Evolutionary conservation across 35 echinoderm and acorn worm genomes (phyloP).

Genomic region (Lytechinus pictus): DNA sequence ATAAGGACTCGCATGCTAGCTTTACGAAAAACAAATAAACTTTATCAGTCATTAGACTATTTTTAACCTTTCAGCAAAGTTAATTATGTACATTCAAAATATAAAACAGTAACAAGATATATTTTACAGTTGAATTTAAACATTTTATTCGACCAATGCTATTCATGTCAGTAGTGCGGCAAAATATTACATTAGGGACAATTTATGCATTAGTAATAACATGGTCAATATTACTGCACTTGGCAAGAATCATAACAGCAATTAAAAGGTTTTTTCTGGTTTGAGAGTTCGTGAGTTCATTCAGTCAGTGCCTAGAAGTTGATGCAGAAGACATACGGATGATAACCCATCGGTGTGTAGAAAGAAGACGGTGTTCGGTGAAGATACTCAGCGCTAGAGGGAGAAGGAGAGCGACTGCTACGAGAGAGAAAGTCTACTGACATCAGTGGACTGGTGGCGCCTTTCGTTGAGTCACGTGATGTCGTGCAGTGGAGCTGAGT

Average conservation of each 20-base stretch:
- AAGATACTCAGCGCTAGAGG: background rate
- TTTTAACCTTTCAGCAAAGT: too few species aligned
- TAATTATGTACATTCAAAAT: too few species aligned
- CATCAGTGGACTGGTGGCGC: constrained; percentile 19
- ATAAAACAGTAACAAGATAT: too few species aligned
- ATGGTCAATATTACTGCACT: too few species aligned
- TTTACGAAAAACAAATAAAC: too few species aligned
- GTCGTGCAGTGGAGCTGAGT: background rate
- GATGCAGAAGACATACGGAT: constrained; percentile 1
- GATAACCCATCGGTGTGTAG: constrained; percentile 4
- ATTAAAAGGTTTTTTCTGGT: background rate
- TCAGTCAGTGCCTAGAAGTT: background rate
- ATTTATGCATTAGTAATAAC: too few species aligned
- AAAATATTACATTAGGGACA: too few species aligned
- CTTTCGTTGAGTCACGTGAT: background rate
- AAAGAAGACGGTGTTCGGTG: background rate
- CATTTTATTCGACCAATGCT: too few species aligned
- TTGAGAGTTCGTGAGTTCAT: background rate
- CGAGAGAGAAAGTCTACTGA: constrained; percentile 42
- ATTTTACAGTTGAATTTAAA: too few species aligned
- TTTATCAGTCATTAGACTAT: too few species aligned
- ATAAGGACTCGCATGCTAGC: too few species aligned
- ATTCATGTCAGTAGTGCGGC: too few species aligned
- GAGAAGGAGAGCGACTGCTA: constrained; percentile 8
- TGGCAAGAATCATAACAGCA: background rate